Percentiles rank a stretch among this genome's conserved stretches.
These are phyloP conservation scores for Hydrozoanthus tunicans DNA, from an alignment of 64 coral and sea anemone genomes.

Conservation along the genomic window DNA sequence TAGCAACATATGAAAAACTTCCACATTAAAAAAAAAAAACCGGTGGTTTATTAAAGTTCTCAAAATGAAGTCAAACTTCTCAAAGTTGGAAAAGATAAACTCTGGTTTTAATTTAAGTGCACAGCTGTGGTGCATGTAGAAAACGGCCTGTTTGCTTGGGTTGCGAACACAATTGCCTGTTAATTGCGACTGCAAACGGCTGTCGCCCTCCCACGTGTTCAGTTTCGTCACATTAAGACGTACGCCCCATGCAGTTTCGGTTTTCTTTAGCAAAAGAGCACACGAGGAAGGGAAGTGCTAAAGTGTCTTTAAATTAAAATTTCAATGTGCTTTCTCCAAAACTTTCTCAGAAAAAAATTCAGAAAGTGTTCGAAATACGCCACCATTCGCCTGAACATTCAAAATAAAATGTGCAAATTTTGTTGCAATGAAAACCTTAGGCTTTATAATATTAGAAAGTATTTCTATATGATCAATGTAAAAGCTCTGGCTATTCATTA, in stretches of 20 bases:
- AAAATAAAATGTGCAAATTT: no score
- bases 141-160: constrained; percentile 8
- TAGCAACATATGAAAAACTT: background rate
- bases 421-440: no score
- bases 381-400: no score
- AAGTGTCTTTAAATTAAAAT: no score
- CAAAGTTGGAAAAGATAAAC: background rate
- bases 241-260: background rate
- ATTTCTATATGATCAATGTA: no score
- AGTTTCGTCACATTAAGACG: background rate
- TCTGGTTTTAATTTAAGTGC: background rate
- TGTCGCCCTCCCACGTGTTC: constrained; percentile 12
- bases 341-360: no score
- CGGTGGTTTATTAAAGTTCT: background rate
- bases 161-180: background rate
- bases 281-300: background rate
- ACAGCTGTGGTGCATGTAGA: background rate
- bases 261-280: background rate
- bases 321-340: no score
- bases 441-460: no score
- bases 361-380: no score
- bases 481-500: no score
- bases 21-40: background rate
- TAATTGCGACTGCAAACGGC: background rate
- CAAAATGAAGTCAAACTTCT: background rate